Base-by-base conservation (phyloP, 2,888 invertebrate genomes). In the Eristalis pertinax region DNA sequence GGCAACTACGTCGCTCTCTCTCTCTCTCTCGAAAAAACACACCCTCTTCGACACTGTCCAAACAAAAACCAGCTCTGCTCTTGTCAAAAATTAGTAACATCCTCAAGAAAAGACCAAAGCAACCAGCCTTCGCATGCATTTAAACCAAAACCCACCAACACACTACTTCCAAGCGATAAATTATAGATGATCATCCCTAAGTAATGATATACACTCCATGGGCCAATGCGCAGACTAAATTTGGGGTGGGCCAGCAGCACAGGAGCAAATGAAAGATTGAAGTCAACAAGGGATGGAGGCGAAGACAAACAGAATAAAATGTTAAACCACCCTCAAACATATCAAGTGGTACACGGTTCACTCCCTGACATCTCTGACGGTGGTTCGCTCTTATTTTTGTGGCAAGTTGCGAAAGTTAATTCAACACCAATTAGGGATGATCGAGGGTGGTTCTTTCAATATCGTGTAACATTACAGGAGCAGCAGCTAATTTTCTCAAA, bases 381-480 rank as follows among this genome's bases (percentile, higher is more conserved):
- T 74, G 83, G 69, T 76, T 73, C 60, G 67, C 69, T 76, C 72
- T 84, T 84, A 87, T 87, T 80, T 76, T 87, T 84, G 68, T 87
- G 84, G 79, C 84, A 87, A 87, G 84, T 84, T 87, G 87, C 84
- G 84, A 90, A 91, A 92, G 91, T 92, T 91, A 92, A 93, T 93
- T 93, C 93, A 92, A 92, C 93, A 92, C 91, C 93, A 93, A 92
- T 92, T 92, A 92, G 92, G 92, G 91, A 91, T 92, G 93, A 92
- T 92, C 91, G 87, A 87, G 88, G 88, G 89, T 85, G 87, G 82
- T 84, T 80, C 67, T 68, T 38, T 74, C 38, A 56, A 69, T 82
- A 70, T 81, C 24, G n/a, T 73, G 67, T 62, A 84, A 64, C 64
- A 63, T 43, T 64, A 73, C 43, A 80, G 65, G 70, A 65, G 58